Evolutionary conservation across 2,888 invertebrate species (phyloP).

Genomic region (Drosophila limbata): DNA sequence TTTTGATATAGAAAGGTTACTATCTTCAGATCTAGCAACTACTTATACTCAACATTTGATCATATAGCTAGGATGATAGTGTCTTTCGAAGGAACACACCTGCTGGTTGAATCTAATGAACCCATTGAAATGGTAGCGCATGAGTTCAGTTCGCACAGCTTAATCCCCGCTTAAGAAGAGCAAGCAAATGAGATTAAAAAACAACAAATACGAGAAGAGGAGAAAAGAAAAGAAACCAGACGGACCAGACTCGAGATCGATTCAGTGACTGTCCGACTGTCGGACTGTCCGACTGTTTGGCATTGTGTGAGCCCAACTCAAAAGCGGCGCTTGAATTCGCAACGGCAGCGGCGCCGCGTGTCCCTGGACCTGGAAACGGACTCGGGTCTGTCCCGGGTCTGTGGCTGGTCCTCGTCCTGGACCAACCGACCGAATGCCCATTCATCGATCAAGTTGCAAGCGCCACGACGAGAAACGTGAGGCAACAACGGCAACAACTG

Average conservation of each 20-base stretch:
- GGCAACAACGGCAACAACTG: conserved; percentile 37
- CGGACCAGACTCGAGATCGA: conserved; percentile 43
- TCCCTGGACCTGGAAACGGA: conserved; percentile 27
- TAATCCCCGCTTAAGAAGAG: conserved; percentile 22
- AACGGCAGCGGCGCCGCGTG: conserved; percentile 76
- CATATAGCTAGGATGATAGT: not conserved
- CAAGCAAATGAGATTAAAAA: conserved; percentile 8
- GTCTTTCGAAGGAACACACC: not conserved
- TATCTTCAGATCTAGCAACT: not conserved
- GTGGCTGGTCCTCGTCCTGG: conserved; percentile 26
- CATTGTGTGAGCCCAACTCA: conserved; percentile 76
- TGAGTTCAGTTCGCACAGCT: conserved; percentile 35
- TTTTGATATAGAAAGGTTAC: not conserved
- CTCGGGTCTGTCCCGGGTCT: not conserved
- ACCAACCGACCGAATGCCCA: conserved; percentile 63
- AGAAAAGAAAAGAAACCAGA: conserved; percentile 40
- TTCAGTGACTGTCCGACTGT: conserved; percentile 19
- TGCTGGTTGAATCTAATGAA: not conserved
- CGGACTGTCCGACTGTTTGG: not conserved
- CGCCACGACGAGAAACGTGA: conserved; percentile 78
- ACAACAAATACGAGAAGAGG: conserved; percentile 1
- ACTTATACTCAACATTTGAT: not conserved
- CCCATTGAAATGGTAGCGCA: conserved; percentile 38
- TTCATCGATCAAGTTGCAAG: conserved; percentile 80
- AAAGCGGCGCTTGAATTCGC: conserved; percentile 80